Conservation (phyloP, 2,113 vertebrate genomes). For the Gallinago undulata region DNA sequence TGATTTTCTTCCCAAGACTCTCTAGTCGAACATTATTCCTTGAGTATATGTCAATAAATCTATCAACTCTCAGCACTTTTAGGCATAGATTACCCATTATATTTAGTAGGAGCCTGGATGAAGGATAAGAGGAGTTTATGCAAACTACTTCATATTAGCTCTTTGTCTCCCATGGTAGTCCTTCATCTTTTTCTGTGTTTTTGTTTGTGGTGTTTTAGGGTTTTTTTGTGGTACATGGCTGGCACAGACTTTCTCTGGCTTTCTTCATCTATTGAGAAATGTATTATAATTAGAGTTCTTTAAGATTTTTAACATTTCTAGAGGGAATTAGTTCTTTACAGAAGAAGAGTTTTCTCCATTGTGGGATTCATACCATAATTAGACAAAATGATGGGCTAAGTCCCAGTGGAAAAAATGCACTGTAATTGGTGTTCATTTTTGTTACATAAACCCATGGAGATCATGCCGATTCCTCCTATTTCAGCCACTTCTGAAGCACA, state of each 20-base stretch:
- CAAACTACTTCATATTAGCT: not conserved
- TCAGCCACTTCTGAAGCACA: conserved; percentile 28
- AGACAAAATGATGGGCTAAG: conserved; percentile 67
- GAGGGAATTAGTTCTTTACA: conserved; percentile 56
- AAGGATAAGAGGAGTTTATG: not conserved
- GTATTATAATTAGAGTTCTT: conserved; percentile 48
- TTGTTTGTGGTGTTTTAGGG: too few relatives aligned
- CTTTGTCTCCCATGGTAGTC: not conserved
- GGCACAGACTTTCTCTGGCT: not conserved
- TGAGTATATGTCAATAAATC: not conserved
- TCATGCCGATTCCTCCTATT: not conserved
- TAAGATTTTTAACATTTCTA: conserved; percentile 49
- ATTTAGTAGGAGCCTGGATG: not conserved
- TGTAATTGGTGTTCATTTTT: conserved; percentile 70
- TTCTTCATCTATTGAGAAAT: conserved; percentile 49
- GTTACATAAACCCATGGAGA: conserved; percentile 51
- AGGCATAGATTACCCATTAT: not conserved
- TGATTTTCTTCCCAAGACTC: not conserved
- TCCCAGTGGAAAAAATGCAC: conserved; percentile 32
- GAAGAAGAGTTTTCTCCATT: conserved; percentile 44
- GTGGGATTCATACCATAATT: conserved; percentile 64
- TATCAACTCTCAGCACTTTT: not conserved
- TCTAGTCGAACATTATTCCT: not conserved
- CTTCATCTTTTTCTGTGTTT: not conserved
- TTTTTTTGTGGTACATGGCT: not conserved